Evolutionary conservation across 1,140 invertebrate genomes (phyloP).

Genomic region (Diabrotica virgifera): DNA sequence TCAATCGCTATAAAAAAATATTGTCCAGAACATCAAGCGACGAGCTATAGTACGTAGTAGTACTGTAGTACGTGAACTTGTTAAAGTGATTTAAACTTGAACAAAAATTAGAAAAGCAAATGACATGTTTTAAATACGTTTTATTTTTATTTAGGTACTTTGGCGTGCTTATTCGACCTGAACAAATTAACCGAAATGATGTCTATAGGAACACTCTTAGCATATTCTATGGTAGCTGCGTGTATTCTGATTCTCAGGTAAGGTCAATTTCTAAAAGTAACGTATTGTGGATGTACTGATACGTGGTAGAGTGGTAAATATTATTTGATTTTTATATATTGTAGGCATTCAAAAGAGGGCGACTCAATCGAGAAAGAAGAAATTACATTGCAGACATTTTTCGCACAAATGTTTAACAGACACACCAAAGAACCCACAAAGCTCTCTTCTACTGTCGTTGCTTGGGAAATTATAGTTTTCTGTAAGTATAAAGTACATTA

Average conservation of each 20-base stretch:
- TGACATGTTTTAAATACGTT: too few species aligned
- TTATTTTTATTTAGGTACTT: constrained; percentile 52
- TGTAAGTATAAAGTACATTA: constrained; percentile 30
- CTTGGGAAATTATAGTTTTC: constrained; percentile 54
- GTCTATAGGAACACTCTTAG: constrained; percentile 82
- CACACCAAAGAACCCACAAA: constrained; percentile 49
- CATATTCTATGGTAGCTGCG: constrained; percentile 81
- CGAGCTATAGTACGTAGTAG: too few species aligned
- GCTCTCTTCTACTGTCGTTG: constrained; percentile 54
- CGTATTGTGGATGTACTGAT: background rate
- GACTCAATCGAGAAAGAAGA: constrained; percentile 44
- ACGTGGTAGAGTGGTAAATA: background rate
- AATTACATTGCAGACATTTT: constrained; percentile 38
- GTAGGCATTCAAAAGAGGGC: constrained; percentile 42
- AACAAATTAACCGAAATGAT: constrained; percentile 80
- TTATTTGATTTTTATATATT: constrained; percentile 1
- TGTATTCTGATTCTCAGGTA: constrained; percentile 75
- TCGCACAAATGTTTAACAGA: constrained; percentile 51
- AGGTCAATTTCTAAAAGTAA: background rate
- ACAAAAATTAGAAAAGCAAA: too few species aligned
- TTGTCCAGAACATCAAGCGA: too few species aligned
- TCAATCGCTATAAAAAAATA: too few species aligned
- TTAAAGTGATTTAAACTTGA: too few species aligned
- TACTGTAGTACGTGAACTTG: too few species aligned
- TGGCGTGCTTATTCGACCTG: constrained; percentile 76